Evolutionary conservation across 2,888 invertebrate species (phyloP).

Genomic region (Drosophila mimetica): DNA sequence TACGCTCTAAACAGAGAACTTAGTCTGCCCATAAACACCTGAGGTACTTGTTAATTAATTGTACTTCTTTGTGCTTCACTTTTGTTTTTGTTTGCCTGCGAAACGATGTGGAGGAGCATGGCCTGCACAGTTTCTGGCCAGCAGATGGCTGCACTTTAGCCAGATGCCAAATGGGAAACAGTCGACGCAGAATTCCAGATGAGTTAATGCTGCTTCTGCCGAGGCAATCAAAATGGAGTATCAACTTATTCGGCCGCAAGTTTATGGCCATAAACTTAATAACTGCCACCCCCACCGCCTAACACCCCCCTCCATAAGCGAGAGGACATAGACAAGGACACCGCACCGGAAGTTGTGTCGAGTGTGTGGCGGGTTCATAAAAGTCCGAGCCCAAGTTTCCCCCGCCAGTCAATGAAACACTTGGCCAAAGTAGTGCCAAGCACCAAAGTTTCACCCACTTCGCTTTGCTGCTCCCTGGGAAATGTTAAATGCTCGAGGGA

Average conservation of each 20-base stretch:
- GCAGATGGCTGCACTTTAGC: slow-evolving; percentile 20
- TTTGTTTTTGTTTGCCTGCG: background rate
- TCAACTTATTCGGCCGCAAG: slow-evolving; percentile 57
- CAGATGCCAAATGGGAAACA: slow-evolving; percentile 4
- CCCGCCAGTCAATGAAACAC: slow-evolving; percentile 10
- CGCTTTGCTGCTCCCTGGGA: background rate
- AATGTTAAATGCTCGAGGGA: background rate
- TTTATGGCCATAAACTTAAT: slow-evolving; percentile 69
- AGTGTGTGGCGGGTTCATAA: slow-evolving; percentile 9
- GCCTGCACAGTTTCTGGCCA: slow-evolving; percentile 3
- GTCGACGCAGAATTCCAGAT: slow-evolving; percentile 8
- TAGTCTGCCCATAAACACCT: too few relatives aligned
- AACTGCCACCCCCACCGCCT: too few relatives aligned
- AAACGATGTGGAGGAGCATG: background rate
- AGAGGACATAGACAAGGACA: slow-evolving; percentile 2
- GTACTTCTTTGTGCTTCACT: slow-evolving; percentile 1
- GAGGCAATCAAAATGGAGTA: slow-evolving; percentile 34
- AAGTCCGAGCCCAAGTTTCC: slow-evolving; percentile 3
- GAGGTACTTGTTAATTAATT: too few relatives aligned
- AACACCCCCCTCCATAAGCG: too few relatives aligned
- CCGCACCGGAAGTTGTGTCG: slow-evolving; percentile 6
- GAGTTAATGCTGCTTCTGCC: slow-evolving; percentile 5
- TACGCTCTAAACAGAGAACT: too few relatives aligned
- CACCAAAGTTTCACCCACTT: slow-evolving; percentile 1
- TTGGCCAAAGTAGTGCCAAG: slow-evolving; percentile 5